Evolutionary conservation across 2,888 invertebrate genomes (phyloP), one percentile per base, ranked within the genome.

Genomic region (Oscheius myriophilus): DNA sequence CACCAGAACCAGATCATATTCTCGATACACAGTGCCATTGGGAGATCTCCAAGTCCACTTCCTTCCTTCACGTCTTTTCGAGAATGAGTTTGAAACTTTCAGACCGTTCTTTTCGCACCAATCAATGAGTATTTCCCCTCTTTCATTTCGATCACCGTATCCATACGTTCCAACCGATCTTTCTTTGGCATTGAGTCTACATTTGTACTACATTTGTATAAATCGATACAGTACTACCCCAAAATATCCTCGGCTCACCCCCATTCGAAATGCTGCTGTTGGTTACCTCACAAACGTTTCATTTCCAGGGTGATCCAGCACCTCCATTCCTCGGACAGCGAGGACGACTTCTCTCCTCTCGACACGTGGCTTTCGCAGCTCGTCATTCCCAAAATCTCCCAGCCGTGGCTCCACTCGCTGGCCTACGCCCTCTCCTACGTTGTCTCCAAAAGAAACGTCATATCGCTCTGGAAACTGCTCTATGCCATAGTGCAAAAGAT

Each of bases 391-490:
- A 33, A 33, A 9, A 33, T 33, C 3, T 3, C 3, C 33, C 4
- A 33, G 9, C 33, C 3, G 4, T 33, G 33, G 33, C 63, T 63
- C 21, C 23, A n/a, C 21, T 41, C 63, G 9, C 39, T 63, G 21
- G 63, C 52, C 12, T 63, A 52, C 41, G n/a, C 39, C 12, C 23
- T 63, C 41, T 41, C 41, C 25, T 42, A 53, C 42, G 12, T 63
- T 2, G 9, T 53, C 23, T 39, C 41, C 14, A 53, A 23, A n/a
- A 53, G 42, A 16, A 23, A 9, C 21, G 52, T 21, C 1, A 52
- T 12, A 2, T 67, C 58, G 58, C n/a, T 18, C 23, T 67, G 67
- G 67, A 67, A 59, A 23, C 14, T 39, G 9, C 14, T 67, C 3
- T 58, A 67, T 42, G 41, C 45, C 42, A 26, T 67, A 25, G 23